Base-by-base conservation (phyloP, 2,797 vertebrate genomes). In the Gymnopithys bicolor region DNA sequence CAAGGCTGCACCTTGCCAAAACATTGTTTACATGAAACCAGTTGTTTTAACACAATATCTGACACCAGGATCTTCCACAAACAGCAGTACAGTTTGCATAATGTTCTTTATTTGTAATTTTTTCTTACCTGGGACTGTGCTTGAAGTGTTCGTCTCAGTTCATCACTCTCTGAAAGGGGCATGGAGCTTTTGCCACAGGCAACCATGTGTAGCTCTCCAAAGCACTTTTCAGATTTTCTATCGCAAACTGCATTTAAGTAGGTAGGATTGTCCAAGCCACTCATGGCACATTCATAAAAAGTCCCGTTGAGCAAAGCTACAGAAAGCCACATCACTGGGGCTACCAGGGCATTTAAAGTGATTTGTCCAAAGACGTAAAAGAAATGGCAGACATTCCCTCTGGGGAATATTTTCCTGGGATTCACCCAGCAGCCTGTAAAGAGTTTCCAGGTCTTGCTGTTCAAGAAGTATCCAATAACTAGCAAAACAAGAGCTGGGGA, bases 251-350 rank as follows among this genome's bases (percentile, higher is more conserved):
- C 41, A 1, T 97, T 19, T 79, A 98, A 95, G 77, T 99, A 97
- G 52, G 96, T 8, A 62, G 97, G 96, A 5, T 98, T 97, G 17
- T 98, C 91, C 7, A 99, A 96, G 9, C 99, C 99, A 2, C 99
- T 99, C 97, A 99, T 98, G 6, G 99, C 98, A 92, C 99, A 99
- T 92, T 99, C 98, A 6, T 99, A 99, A 86, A 99, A 99, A 11
- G 98, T 98, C 33, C 98, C 99, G 1, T 99, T 99, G 90, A 99
- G 99, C 95, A 99, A 96, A 78, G 99, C 99, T 96, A 99, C 98
- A 5, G 97, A 98, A 70, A 99, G 98, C 99, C 99, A 99, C 98
- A 99, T 99, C 49, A 98, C 66, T 2, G 99, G 99, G 8, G 98
- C 98, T 80, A 99, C 98, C 55, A 98, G 95, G 3, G 99, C 98